Evolutionary conservation across 1,140 invertebrate genomes (phyloP).

Genomic region (Pseudomyrmex gracilis): DNA sequence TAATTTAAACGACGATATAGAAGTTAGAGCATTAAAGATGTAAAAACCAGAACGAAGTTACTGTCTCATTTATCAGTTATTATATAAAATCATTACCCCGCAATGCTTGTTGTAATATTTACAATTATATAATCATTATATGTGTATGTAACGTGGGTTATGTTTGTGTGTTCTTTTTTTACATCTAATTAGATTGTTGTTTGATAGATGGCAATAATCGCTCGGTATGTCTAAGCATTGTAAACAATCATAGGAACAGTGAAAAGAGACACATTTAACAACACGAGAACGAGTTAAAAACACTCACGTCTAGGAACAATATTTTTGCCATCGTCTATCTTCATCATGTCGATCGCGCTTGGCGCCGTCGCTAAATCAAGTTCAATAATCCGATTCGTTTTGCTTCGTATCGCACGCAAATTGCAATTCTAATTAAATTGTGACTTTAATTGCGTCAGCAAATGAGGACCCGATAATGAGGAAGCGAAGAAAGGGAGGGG

Average conservation of each 20-base stretch:
- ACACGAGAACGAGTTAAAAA: neutral
- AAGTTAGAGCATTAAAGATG: too few species aligned
- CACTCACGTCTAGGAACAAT: constrained; percentile 53
- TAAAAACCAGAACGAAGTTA: too few species aligned
- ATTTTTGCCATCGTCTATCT: constrained; percentile 59
- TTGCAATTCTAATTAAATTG: constrained; percentile 14
- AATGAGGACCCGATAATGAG: neutral
- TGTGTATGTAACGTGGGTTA: too few species aligned
- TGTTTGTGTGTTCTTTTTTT: neutral
- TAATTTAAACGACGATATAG: neutral
- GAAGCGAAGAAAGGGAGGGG: too few species aligned
- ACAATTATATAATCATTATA: too few species aligned
- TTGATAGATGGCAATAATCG: neutral
- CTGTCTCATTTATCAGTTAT: too few species aligned
- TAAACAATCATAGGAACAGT: neutral
- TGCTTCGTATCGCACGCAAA: neutral
- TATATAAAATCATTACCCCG: too few species aligned
- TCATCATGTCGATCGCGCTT: constrained; percentile 48
- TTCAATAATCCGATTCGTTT: constrained; percentile 1
- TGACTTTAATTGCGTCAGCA: constrained; percentile 22
- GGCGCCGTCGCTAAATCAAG: neutral
- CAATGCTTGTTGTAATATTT: too few species aligned
- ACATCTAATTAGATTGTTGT: neutral
- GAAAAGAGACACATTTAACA: neutral
- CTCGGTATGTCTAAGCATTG: neutral